These are phyloP conservation scores for Phyllostomus hastatus DNA, from an alignment of 2,113 vertebrate genomes.

Conservation along the genomic window DNA sequence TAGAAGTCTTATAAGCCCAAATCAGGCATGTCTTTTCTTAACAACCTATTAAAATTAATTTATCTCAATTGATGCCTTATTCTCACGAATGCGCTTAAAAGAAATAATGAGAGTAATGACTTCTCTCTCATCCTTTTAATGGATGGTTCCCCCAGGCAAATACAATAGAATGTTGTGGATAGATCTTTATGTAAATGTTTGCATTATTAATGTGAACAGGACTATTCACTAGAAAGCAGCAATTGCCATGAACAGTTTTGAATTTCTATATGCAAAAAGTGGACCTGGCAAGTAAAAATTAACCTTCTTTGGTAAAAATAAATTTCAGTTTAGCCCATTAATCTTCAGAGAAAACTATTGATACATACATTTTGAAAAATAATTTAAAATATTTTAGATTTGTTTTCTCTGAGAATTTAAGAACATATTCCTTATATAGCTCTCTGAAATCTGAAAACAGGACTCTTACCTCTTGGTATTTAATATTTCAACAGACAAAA, in stretches of 20 bases:
- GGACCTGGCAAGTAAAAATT: neutral
- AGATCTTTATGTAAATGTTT: neutral
- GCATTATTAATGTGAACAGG: slow-evolving; percentile 9
- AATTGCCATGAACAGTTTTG: neutral
- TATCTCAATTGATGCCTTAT: neutral
- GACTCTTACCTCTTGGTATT: neutral
- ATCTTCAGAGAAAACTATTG: slow-evolving; percentile 9
- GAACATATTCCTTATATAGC: neutral
- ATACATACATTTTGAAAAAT: neutral
- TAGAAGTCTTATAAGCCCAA: neutral
- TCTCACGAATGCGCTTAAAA: neutral
- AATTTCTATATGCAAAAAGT: slow-evolving; percentile 14
- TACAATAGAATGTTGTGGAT: neutral
- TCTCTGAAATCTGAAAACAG: slow-evolving; percentile 13
- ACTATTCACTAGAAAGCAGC: neutral
- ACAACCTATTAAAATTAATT: neutral
- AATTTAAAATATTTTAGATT: slow-evolving; percentile 43
- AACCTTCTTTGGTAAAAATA: neutral
- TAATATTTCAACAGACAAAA: neutral
- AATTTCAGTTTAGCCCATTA: neutral
- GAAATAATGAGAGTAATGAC: neutral
- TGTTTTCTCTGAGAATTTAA: slow-evolving; percentile 47
- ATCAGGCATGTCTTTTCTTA: neutral
- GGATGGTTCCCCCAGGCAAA: neutral
- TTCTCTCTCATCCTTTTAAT: neutral